phyloP scores from a whole-genome alignment of 2,797 vertebrate species.

The Hippocampus kuda region DNA sequence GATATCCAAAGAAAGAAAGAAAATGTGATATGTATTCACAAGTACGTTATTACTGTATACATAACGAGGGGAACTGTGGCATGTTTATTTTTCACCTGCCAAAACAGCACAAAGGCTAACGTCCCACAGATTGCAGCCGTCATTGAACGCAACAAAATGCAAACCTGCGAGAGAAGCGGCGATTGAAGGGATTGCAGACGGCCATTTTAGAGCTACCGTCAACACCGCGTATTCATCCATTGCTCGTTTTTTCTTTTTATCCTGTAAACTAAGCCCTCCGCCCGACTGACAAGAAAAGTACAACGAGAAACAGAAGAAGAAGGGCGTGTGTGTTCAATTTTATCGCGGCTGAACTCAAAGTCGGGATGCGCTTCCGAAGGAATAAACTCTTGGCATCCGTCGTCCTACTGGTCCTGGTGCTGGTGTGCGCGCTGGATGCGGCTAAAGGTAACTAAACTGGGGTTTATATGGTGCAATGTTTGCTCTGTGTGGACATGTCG shows the following conservation, averaged over 20 bases:
- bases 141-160: conserved; percentile 47
- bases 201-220: conserved; percentile 73
- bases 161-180: conserved; percentile 55
- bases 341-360: conserved; percentile 46
- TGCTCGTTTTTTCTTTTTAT: conserved; percentile 56
- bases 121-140: conserved; percentile 15
- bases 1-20: neutral
- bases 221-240: conserved; percentile 54
- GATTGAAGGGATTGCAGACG: conserved; percentile 60
- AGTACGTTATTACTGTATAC: neutral
- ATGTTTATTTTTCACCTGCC: neutral
- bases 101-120: no score
- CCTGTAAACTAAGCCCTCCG: conserved; percentile 25
- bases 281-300: conserved; percentile 31
- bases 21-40: neutral
- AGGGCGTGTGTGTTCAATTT: conserved; percentile 15
- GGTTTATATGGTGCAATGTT: conserved; percentile 39
- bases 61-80: neutral
- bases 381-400: conserved; percentile 61
- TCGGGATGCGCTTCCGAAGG: conserved; percentile 70
- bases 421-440: conserved; percentile 67
- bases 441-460: conserved; percentile 71
- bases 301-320: conserved; percentile 38
- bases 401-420: conserved; percentile 69
- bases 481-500: conserved; percentile 7